A percentile compares a stretch with the other conserved stretches of the same genome.
Evolutionary conservation across 2,888 invertebrate species (phyloP).

Genomic region (Spisula solida): DNA sequence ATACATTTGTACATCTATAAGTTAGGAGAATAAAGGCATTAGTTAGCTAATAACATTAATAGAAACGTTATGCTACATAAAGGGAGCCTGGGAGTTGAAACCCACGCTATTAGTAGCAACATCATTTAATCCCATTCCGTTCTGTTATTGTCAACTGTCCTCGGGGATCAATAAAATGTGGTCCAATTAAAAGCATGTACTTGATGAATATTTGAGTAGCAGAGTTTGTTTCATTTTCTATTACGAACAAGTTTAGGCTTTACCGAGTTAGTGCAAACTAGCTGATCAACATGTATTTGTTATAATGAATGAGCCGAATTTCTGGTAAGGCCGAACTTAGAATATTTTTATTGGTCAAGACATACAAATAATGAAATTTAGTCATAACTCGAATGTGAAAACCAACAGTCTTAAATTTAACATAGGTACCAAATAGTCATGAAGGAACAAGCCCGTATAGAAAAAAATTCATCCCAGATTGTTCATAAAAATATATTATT

Average conservation of each 20-base stretch:
- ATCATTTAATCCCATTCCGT: not conserved
- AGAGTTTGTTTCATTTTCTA: not conserved
- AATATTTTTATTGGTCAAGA: no score
- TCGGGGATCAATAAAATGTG: not conserved
- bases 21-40: not conserved
- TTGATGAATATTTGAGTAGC: not conserved
- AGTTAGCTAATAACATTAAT: not conserved
- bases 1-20: no score
- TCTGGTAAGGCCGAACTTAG: no score
- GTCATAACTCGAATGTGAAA: no score
- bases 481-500: no score
- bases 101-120: no score
- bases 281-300: not conserved
- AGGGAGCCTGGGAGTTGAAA: not conserved
- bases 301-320: not conserved
- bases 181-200: conserved; percentile 1
- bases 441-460: no score
- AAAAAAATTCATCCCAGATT: no score
- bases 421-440: no score
- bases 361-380: no score
- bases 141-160: not conserved
- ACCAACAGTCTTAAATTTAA: no score
- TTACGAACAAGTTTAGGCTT: not conserved
- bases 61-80: not conserved
- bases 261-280: not conserved